These are phyloP conservation scores for Cerastis leucographa DNA, from an alignment of 2,888 invertebrate genomes.

Conservation along the genomic window DNA sequence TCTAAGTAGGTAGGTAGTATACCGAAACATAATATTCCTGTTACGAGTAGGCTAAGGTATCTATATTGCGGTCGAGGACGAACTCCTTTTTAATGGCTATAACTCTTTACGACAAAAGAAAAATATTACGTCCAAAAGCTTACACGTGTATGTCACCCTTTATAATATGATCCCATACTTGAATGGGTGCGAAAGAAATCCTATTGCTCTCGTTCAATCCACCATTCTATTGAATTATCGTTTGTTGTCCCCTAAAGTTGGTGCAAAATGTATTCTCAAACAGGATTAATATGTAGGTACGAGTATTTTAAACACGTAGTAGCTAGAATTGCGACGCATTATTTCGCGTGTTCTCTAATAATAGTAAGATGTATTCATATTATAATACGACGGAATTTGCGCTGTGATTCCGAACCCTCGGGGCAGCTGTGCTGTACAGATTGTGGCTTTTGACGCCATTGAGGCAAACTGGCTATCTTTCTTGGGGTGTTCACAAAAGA, in stretches of 20 bases:
- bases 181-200: conserved; percentile 65
- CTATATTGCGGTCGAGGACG: conserved; percentile 37
- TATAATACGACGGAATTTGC: conserved; percentile 53
- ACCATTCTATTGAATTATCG: conserved; percentile 65
- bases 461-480: conserved; percentile 59
- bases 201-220: conserved; percentile 60
- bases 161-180: conserved; percentile 64
- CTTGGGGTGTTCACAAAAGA: conserved; percentile 55
- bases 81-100: conserved; percentile 60
- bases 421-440: conserved; percentile 65
- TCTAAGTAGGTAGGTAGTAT: background rate
- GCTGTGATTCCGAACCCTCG: conserved; percentile 43
- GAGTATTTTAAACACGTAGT: conserved; percentile 18
- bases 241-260: conserved; percentile 61
- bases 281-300: conserved; percentile 42
- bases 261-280: conserved; percentile 64
- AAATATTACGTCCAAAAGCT: conserved; percentile 62
- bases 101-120: conserved; percentile 66
- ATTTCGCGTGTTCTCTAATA: conserved; percentile 27
- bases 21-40: conserved; percentile 1
- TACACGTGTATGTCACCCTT: conserved; percentile 65
- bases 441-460: conserved; percentile 56
- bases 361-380: conserved; percentile 41
- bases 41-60: conserved; percentile 6
- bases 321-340: conserved; percentile 21